These are phyloP conservation scores for Nomada goodeniana DNA, from an alignment of 2,888 invertebrate genomes.

Conservation along the genomic window DNA sequence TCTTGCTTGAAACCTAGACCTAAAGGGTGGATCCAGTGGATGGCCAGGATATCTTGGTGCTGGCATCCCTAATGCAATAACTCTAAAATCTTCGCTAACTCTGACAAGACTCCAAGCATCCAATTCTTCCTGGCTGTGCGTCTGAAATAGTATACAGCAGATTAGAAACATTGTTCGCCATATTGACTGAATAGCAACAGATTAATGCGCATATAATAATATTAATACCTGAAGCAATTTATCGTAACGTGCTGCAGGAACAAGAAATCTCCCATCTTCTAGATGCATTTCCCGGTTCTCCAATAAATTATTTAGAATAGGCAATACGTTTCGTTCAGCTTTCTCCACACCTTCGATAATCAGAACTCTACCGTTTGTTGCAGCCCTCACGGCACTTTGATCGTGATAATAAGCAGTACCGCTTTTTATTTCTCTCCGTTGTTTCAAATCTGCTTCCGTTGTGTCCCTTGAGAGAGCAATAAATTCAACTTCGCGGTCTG, in stretches of 20 bases:
- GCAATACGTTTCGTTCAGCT: constrained; percentile 98
- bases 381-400: constrained; percentile 97
- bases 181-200: neutral
- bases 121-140: constrained; percentile 91
- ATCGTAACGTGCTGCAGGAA: constrained; percentile 95
- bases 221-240: constrained; percentile 90
- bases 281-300: constrained; percentile 99
- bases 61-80: constrained; percentile 96
- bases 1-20: constrained; percentile 97
- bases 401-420: constrained; percentile 97
- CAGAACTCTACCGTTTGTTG: constrained; percentile 93
- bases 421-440: constrained; percentile 94
- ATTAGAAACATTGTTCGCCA: neutral
- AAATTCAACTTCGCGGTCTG: constrained; percentile 96
- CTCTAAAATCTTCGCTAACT: constrained; percentile 96
- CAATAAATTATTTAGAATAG: constrained; percentile 97
- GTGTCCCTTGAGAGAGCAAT: constrained; percentile 97
- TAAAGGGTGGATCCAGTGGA: constrained; percentile 96
- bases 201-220: neutral
- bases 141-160: constrained; percentile 85
- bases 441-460: constrained; percentile 98
- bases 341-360: constrained; percentile 98
- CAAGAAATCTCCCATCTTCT: constrained; percentile 97
- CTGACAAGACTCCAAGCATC: constrained; percentile 95
- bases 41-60: constrained; percentile 95